Evolutionary conservation across 2,888 invertebrate genomes (phyloP), one percentile per base, ranked within the genome.

Genomic region (Drosophila greeni): DNA sequence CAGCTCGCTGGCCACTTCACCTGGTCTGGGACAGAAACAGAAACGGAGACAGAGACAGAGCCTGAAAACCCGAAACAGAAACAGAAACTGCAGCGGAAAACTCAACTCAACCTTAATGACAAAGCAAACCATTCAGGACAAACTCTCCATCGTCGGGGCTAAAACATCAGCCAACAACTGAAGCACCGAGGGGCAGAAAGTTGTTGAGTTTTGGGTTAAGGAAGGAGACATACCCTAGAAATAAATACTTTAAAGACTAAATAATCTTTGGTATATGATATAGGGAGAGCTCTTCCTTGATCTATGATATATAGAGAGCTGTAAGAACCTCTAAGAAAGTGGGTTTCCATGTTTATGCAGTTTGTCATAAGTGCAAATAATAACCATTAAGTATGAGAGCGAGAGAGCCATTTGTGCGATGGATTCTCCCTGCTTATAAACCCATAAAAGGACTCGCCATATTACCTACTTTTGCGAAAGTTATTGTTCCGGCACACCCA

Each of bases 41-140:
- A 18, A 18, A 11, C 36, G 29, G 16, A 16, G 56, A 40, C 18
- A 4, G 14, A 20, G 12, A 8, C 36, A 29, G 16, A 16, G 5
- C 6, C 34, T 3, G 34, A 31, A 31, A 31, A 6, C 14, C 14
- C 33, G 14, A 33, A 55, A 11, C 74, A 12, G n/a, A 18, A 18
- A 11, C 61, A 60, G 24, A 23, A 33, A 39, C 48, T 53, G 40
- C 51, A 58, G 48, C 52, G 31, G 34, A 53, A 68, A 62, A 39
- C 48, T 37, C 51, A 62, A 39, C 48, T 37, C 51, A 55, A 59
- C 72, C 76, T 66, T 66, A 74, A 82, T 82, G 79, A 84, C 82
- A 79, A 84, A 79, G 66, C 70, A 82, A 79, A 79, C 66, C 74
- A 40, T 33, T 48, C 40, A 47, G 24, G 34, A 47, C 47, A 20